Conservation (phyloP, 2,113 vertebrate species). For the Poeciliopsis prolifica region DNA sequence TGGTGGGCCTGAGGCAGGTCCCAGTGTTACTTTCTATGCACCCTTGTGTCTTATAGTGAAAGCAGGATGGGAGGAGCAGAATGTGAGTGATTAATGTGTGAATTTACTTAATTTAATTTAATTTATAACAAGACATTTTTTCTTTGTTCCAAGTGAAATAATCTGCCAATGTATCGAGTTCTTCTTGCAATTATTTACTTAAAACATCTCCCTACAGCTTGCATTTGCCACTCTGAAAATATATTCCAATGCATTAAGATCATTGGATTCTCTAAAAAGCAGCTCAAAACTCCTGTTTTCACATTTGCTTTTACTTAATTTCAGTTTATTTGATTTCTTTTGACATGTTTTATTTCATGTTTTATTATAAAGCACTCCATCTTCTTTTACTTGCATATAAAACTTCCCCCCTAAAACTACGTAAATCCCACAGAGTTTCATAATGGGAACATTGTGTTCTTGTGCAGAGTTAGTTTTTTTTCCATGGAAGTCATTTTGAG, state of each 20-base stretch:
- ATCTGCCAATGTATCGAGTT: too few species aligned
- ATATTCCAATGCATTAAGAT: not conserved
- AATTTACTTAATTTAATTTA: too few species aligned
- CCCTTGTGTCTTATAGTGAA: slow-evolving; percentile 39
- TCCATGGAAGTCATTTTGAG: not conserved
- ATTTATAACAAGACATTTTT: too few species aligned
- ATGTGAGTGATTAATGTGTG: slow-evolving; percentile 45
- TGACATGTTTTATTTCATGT: not conserved
- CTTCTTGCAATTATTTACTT: too few species aligned
- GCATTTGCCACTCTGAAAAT: not conserved
- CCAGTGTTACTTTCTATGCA: slow-evolving; percentile 58
- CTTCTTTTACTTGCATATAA: not conserved
- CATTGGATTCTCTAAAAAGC: too few species aligned
- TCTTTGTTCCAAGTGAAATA: too few species aligned
- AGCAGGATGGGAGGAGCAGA: slow-evolving; percentile 11
- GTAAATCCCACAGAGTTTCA: too few species aligned
- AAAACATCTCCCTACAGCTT: too few species aligned
- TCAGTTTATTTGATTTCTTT: not conserved
- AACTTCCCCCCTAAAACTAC: too few species aligned
- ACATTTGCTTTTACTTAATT: not conserved
- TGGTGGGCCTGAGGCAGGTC: slow-evolving; percentile 42
- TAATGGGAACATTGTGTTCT: too few species aligned
- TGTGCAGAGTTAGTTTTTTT: not conserved
- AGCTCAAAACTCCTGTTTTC: not conserved
- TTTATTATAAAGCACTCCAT: not conserved